Evolutionary conservation across 2,888 invertebrate genomes (phyloP), one percentile per base, ranked within the genome.

Genomic region (Euplexia lucipara): DNA sequence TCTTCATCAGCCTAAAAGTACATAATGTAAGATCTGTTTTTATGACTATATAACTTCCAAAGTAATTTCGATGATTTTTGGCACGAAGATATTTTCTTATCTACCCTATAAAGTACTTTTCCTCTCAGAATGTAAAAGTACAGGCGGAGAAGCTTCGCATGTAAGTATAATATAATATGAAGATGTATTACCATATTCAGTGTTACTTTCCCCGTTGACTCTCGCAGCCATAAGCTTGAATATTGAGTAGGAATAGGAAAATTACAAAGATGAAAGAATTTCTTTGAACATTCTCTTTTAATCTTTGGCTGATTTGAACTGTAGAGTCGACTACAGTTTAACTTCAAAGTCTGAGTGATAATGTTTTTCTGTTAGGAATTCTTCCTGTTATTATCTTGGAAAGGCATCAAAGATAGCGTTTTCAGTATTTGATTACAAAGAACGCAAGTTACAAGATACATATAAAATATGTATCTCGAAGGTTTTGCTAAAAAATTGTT

Each of bases 141-240:
- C 16, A 9, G 35, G 26, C 3, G n/a, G 30, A 59, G 16, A 35
- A 59, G 16, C 34, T 47, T 20, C 20, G 16, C 42, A 9, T 9
- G 16, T 8, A 20, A 5, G 18, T 20, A 26, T 14, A 14, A 18
- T n/a, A 41, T 48, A 35, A 20, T 41, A 18, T 18, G 20, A 20
- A 49, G 47, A 41, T 41, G 30, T 20, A 70, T 71, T 68, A 52
- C n/a, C 71, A 47, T 68, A 71, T 68, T 68, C 71, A 35, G 37
- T 49, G n/a, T 41, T 52, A 41, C 20, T 47, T 71, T 62, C 45
- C 16, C 9, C 18, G 51, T 68, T 41, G 18, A 16, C 30, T 22
- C 26, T 48, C 35, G 30, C n/a, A 41, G 14, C 26, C 34, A 22
- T 52, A 41, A 45, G 51, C 14, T 41, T 47, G 39, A 52, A 68